Base-by-base conservation (phyloP, 2,888 invertebrate species). In the Watsonalla binaria region DNA sequence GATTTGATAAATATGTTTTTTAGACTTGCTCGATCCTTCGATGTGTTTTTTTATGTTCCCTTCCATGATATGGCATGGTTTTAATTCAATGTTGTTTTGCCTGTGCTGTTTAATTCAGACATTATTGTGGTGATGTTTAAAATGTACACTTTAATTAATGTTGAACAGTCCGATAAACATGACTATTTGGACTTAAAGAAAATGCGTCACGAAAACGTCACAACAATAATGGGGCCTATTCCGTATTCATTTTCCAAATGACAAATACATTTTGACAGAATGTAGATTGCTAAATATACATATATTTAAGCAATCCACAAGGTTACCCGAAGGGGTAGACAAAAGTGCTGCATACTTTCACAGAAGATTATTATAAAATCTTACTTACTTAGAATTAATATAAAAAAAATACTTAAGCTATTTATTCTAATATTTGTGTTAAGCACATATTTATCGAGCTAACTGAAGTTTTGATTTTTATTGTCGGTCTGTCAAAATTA, bases 61-160 rank as follows among this genome's bases (percentile, higher is more conserved):
- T 72, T 66, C 66, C 72, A 66, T 79, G 65, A 65, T 68, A 74
- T 69, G 69, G 89, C 89, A 89, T 89, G 89, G 76, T 80, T 84
- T 78, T 78, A 72, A 72, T 66, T 76, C 70, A 62, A 80, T 82
- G 83, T 84, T 82, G 83, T 83, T 79, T 83, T 82, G 79, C 83
- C 80, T 80, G 74, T 72, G 65, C 76, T 70, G 59, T 65, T 75
- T 64, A 72, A 72, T 81, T 64, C 72, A 72, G 79, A 76, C 62
- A 63, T 63, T 60, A 57, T 54, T 53, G 53, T 57, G 52, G 47
- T 47, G 14, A 55, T 37, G 24, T 45, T 45, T 53, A 50, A 5
- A 15, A 15, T 34, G 46, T 14, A 9, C 33, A 35, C 5, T 11
- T 24, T 24, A 24, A 24, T 24, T 24, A 24, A 24, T 24, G 24